Percentiles rank a stretch among this genome's conserved stretches.
Evolutionary conservation across 2,888 invertebrate species (phyloP).

Genomic region (Drosophila formosana): DNA sequence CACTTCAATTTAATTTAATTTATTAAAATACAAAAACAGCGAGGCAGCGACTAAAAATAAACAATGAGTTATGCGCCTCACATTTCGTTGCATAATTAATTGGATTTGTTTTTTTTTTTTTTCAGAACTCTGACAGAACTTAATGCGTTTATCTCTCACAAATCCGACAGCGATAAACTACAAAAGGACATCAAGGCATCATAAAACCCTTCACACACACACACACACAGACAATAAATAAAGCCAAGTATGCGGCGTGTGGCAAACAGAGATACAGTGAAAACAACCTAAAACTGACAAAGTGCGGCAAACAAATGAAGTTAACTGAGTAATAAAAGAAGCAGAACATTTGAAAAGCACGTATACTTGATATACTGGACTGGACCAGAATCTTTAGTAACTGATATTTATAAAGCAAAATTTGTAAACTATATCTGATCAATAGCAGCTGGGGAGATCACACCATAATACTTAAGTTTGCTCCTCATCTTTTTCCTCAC

Average conservation of each 20-base stretch:
- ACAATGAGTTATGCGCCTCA: conserved; percentile 32
- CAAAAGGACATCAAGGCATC: conserved; percentile 24
- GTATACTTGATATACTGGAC: too few relatives aligned
- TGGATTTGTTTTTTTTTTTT: conserved; percentile 22
- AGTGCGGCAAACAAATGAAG: background rate
- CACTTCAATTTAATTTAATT: conserved; percentile 69
- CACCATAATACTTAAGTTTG: too few relatives aligned
- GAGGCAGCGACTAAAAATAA: conserved; percentile 32
- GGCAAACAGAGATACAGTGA: conserved; percentile 20
- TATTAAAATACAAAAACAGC: conserved; percentile 29
- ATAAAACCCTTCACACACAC: conserved; percentile 11
- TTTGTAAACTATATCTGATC: too few relatives aligned
- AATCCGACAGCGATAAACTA: conserved; percentile 28
- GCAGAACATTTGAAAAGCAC: background rate
- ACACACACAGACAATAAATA: conserved; percentile 1
- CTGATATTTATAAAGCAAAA: too few relatives aligned
- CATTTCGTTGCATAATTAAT: conserved; percentile 48
- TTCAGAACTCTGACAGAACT: conserved; percentile 8
- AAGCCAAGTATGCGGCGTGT: background rate
- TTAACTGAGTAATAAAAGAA: too few relatives aligned
- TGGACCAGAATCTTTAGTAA: too few relatives aligned
- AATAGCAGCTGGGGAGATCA: too few relatives aligned
- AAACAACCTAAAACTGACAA: conserved; percentile 5
- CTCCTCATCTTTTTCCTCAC: too few relatives aligned
- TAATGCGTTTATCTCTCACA: conserved; percentile 36